These are phyloP conservation scores for Euura lappo DNA, from an alignment of 1,140 invertebrate species.

Conservation along the genomic window DNA sequence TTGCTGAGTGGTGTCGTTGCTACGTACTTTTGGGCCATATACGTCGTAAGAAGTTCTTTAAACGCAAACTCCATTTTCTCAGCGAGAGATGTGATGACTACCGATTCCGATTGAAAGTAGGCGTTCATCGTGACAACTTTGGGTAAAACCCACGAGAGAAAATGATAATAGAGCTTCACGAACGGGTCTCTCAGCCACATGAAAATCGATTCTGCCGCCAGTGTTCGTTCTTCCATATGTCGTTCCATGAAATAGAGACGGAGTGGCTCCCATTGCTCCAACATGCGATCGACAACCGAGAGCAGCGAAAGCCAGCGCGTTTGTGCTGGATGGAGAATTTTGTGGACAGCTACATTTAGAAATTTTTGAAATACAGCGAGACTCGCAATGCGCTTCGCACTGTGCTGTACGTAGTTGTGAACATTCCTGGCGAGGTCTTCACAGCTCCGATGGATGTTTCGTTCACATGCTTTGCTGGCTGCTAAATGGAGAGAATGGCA, in stretches of 20 bases:
- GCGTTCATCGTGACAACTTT: conserved; percentile 21
- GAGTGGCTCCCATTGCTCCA: conserved; percentile 46
- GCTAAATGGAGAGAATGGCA: conserved; percentile 45
- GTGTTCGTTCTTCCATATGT: conserved; percentile 22
- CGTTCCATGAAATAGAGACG: conserved; percentile 42
- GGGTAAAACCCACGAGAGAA: conserved; percentile 23
- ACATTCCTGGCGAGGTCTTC: conserved; percentile 36
- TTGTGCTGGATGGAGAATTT: conserved; percentile 46
- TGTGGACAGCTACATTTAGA: conserved; percentile 37
- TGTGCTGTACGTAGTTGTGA: conserved; percentile 38
- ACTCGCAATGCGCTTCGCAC: conserved; percentile 36
- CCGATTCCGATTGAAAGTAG: conserved; percentile 17
- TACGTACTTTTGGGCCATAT: conserved; percentile 20
- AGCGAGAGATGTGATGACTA: conserved; percentile 22
- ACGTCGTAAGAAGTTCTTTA: conserved; percentile 20
- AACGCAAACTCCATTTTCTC: conserved; percentile 21
- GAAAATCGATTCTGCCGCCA: conserved; percentile 21
- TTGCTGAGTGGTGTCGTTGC: conserved; percentile 9
- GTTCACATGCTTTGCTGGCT: conserved; percentile 41
- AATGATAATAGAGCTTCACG: conserved; percentile 18
- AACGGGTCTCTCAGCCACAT: conserved; percentile 22
- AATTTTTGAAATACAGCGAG: conserved; percentile 44
- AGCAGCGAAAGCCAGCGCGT: conserved; percentile 51
- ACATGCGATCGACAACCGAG: conserved; percentile 43
- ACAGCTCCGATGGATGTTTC: conserved; percentile 17